Conservation (phyloP, 2,888 invertebrate species). For the Drosophila tripunctata region DNA sequence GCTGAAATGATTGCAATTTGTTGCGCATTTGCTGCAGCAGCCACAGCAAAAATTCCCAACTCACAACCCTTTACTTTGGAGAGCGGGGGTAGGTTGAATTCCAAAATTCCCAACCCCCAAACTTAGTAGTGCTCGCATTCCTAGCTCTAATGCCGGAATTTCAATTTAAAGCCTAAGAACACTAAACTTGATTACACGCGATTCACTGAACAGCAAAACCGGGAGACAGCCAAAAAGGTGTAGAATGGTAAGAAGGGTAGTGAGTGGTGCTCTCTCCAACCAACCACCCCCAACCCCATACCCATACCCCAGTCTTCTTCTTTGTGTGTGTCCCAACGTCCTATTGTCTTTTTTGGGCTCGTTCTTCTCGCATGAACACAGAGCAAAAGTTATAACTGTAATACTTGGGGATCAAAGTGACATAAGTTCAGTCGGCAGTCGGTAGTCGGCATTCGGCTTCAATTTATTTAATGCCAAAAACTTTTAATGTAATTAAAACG, state of each 20-base stretch:
- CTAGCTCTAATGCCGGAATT: slow-evolving; percentile 78
- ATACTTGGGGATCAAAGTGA: slow-evolving; percentile 74
- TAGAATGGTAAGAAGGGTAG: not conserved
- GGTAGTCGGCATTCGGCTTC: slow-evolving; percentile 55
- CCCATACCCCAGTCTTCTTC: not conserved
- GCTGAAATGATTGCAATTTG: slow-evolving; percentile 61
- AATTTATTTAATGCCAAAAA: slow-evolving; percentile 74
- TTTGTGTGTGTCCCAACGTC: slow-evolving; percentile 30
- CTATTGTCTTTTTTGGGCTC: slow-evolving; percentile 25
- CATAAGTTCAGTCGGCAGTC: slow-evolving; percentile 65
- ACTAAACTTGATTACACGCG: slow-evolving; percentile 80
- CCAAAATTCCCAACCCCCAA: slow-evolving; percentile 13
- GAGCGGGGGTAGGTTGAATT: not conserved
- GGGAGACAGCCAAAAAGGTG: slow-evolving; percentile 6
- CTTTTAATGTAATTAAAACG: slow-evolving; percentile 76
- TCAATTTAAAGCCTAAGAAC: slow-evolving; percentile 81
- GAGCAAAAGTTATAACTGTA: slow-evolving; percentile 69
- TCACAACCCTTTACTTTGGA: slow-evolving; percentile 15
- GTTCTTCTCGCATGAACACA: slow-evolving; percentile 62
- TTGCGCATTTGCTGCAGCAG: slow-evolving; percentile 55
- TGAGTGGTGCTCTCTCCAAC: slow-evolving; percentile 1
- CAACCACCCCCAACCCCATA: not conserved
- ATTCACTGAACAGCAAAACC: slow-evolving; percentile 60
- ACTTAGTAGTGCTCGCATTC: slow-evolving; percentile 60
- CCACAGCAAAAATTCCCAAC: slow-evolving; percentile 15